Percentiles rank a stretch among this genome's conserved stretches.
Conservation (phyloP, 1,140 invertebrate species). For the Pomacea maculata region DNA sequence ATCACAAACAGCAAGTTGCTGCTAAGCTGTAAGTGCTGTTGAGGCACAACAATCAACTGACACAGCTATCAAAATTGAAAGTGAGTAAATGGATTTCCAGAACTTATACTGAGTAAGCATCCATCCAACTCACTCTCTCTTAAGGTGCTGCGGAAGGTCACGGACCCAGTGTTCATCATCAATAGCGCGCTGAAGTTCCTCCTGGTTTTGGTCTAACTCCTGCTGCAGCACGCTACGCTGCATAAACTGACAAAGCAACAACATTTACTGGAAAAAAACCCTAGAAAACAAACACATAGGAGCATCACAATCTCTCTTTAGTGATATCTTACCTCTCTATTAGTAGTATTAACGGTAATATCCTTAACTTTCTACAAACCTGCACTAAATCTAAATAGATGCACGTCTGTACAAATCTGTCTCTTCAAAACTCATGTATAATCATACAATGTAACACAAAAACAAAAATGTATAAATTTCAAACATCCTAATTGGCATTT, state of each 20-base stretch:
- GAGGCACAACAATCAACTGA: neutral
- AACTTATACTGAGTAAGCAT: neutral
- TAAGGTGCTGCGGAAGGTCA: slow-evolving; percentile 67
- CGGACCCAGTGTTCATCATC: slow-evolving; percentile 71
- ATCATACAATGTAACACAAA: too few relatives aligned
- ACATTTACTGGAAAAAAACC: neutral
- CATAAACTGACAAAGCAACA: slow-evolving; percentile 77
- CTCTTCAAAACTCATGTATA: too few relatives aligned
- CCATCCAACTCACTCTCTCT: slow-evolving; percentile 67
- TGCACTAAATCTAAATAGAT: too few relatives aligned
- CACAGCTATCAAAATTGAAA: neutral
- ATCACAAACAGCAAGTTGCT: neutral
- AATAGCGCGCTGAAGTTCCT: slow-evolving; percentile 75
- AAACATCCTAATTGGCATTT: too few relatives aligned
- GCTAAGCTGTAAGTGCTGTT: neutral
- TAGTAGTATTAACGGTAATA: too few relatives aligned
- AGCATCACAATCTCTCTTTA: neutral
- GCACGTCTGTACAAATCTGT: too few relatives aligned
- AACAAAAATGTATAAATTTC: too few relatives aligned
- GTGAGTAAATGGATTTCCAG: neutral
- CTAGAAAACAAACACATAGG: neutral
- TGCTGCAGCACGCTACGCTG: slow-evolving; percentile 85
- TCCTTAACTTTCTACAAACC: too few relatives aligned
- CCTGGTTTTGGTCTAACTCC: slow-evolving; percentile 77
- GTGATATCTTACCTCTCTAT: too few relatives aligned